Percentiles rank a stretch among this genome's conserved stretches.
Evolutionary conservation across 2,797 vertebrate species (phyloP).

Genomic region (Rhadinocentrus ornatus): DNA sequence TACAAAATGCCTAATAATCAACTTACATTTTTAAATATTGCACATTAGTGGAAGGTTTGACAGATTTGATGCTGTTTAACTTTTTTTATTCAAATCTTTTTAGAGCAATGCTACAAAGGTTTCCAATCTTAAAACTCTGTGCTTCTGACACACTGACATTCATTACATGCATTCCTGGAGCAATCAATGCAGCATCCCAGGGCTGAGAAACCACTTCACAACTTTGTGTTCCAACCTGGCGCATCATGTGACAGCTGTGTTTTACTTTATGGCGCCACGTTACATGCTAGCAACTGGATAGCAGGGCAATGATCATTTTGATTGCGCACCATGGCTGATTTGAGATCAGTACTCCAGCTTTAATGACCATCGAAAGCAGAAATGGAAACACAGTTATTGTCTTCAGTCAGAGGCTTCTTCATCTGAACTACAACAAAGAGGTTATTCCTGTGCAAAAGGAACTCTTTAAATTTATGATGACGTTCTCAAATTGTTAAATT

Average conservation of each 20-base stretch:
- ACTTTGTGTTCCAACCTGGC: not conserved
- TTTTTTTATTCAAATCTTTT: not conserved
- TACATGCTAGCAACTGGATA: not conserved
- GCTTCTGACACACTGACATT: not conserved
- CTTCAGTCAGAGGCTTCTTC: not conserved
- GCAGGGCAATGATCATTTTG: not conserved
- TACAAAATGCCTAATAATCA: not conserved
- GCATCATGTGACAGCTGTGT: too few species aligned
- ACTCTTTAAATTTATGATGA: not conserved
- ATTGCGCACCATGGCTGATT: not conserved
- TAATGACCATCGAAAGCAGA: not conserved
- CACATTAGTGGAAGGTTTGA: too few species aligned
- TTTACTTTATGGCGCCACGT: not conserved
- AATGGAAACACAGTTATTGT: not conserved
- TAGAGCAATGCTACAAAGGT: not conserved
- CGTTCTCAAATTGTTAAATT: not conserved
- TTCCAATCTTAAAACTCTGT: too few species aligned
- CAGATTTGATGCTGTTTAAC: not conserved
- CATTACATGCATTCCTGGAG: not conserved
- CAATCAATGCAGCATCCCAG: not conserved
- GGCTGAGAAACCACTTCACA: not conserved
- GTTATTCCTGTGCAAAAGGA: constrained; percentile 6
- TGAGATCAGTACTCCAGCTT: too few species aligned
- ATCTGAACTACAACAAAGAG: not conserved
- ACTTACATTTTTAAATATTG: not conserved